phyloP scores from a whole-genome alignment of 2,797 vertebrate species.

The Potorous gilbertii region DNA sequence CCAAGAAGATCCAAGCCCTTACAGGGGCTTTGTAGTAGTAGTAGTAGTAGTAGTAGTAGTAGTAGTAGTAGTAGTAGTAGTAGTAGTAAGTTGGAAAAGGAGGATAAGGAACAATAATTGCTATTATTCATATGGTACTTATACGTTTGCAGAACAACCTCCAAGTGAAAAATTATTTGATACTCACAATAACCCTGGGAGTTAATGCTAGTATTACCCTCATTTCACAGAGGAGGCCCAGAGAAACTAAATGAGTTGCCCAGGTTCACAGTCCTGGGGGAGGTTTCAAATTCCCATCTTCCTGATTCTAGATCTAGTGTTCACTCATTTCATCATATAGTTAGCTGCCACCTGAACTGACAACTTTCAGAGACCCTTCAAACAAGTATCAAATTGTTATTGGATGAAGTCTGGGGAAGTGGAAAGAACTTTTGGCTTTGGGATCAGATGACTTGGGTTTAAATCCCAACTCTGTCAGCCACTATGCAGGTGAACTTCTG shows the following conservation, averaged over 20 bases:
- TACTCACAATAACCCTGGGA: no score
- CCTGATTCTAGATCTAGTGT: background rate
- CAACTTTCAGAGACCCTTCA: background rate
- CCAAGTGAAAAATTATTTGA: no score
- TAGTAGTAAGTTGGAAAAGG: background rate
- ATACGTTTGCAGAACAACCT: background rate
- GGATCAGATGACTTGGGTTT: background rate
- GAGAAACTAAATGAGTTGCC: no score
- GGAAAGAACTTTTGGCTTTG: background rate
- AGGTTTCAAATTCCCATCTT: no score
- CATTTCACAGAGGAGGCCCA: no score
- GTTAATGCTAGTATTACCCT: no score
- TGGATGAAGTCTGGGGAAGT: background rate
- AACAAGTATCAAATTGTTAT: background rate
- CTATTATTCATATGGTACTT: background rate
- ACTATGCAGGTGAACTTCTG: no score
- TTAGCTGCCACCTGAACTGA: background rate
- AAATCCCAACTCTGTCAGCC: no score
- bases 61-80: background rate
- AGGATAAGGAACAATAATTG: background rate
- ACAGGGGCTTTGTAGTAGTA: background rate
- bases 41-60: background rate
- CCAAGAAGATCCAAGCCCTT: background rate
- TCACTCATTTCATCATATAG: background rate
- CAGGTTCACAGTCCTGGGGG: no score